Evolutionary conservation across 1,140 invertebrate species (phyloP).

Genomic region (Arion vulgaris): DNA sequence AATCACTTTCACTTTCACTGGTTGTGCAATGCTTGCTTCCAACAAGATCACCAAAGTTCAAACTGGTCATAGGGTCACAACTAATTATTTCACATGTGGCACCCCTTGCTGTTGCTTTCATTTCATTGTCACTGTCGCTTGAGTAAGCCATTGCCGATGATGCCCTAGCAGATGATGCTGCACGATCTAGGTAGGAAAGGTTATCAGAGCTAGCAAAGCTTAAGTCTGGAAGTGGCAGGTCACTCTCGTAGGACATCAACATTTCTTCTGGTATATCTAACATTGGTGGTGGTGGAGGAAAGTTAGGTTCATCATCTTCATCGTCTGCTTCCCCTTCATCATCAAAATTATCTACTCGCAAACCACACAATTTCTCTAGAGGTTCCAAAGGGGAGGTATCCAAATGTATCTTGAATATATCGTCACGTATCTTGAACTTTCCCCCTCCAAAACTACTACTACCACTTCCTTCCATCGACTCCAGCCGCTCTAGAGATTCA

Average conservation of each 20-base stretch:
- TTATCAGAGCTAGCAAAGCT: constrained; percentile 56
- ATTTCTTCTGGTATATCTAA: constrained; percentile 40
- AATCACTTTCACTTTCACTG: constrained; percentile 52
- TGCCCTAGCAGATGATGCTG: constrained; percentile 43
- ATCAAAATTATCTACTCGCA: constrained; percentile 36
- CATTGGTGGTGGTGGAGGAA: constrained; percentile 45
- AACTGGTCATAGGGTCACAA: constrained; percentile 48
- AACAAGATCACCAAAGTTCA: constrained; percentile 39
- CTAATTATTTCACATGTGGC: constrained; percentile 45
- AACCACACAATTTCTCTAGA: constrained; percentile 40
- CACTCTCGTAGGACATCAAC: constrained; percentile 44
- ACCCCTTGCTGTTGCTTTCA: not conserved
- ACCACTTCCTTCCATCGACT: constrained; percentile 39
- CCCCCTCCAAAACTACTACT: constrained; percentile 27
- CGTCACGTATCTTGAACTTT: constrained; percentile 9
- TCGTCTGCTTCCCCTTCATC: constrained; percentile 39
- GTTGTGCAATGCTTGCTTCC: constrained; percentile 44
- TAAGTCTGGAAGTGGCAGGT: constrained; percentile 33
- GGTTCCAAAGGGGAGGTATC: constrained; percentile 53
- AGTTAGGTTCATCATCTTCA: constrained; percentile 46
- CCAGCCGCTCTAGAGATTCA: constrained; percentile 48
- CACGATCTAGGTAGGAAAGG: constrained; percentile 52
- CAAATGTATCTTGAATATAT: not conserved
- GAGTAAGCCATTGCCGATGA: constrained; percentile 31
- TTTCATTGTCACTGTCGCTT: constrained; percentile 6